These are phyloP conservation scores for Eciton burchellii DNA, from an alignment of 1,140 invertebrate genomes.

Conservation along the genomic window DNA sequence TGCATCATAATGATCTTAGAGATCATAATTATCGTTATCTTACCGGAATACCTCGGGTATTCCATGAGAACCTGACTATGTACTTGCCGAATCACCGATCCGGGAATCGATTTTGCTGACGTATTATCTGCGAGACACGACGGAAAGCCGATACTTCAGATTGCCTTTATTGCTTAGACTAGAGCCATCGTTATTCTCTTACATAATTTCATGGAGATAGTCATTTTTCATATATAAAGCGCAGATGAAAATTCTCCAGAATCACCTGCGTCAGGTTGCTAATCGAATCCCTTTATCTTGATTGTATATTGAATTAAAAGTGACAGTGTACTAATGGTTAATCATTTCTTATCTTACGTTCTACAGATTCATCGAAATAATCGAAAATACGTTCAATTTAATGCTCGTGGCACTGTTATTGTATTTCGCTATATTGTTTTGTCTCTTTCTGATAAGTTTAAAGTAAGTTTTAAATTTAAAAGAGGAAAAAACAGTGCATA, in stretches of 20 bases:
- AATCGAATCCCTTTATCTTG: background rate
- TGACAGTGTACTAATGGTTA: too few species aligned
- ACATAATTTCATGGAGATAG: conserved; percentile 18
- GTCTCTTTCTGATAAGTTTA: conserved; percentile 31
- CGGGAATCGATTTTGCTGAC: conserved; percentile 3
- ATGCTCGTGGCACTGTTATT: conserved; percentile 34
- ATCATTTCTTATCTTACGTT: background rate
- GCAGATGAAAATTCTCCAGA: conserved; percentile 28
- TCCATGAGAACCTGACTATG: background rate
- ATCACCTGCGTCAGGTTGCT: conserved; percentile 49
- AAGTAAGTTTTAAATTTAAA: conserved; percentile 26
- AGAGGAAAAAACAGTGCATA: background rate
- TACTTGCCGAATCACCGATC: background rate
- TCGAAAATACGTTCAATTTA: conserved; percentile 42
- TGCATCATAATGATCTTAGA: background rate
- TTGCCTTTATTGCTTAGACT: background rate
- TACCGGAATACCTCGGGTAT: conserved; percentile 19
- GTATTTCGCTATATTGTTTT: conserved; percentile 19
- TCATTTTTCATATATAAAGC: conserved; percentile 43
- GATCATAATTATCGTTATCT: background rate
- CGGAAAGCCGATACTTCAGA: conserved; percentile 27
- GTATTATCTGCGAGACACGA: conserved; percentile 1
- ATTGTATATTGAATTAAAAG: too few species aligned
- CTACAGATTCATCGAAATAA: conserved; percentile 24
- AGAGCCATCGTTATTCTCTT: conserved; percentile 5